A percentile compares a stretch with the other conserved stretches of the same genome.
phyloP scores from a whole-genome alignment of 2,888 invertebrate species.

The Hydropsyche betteni region DNA sequence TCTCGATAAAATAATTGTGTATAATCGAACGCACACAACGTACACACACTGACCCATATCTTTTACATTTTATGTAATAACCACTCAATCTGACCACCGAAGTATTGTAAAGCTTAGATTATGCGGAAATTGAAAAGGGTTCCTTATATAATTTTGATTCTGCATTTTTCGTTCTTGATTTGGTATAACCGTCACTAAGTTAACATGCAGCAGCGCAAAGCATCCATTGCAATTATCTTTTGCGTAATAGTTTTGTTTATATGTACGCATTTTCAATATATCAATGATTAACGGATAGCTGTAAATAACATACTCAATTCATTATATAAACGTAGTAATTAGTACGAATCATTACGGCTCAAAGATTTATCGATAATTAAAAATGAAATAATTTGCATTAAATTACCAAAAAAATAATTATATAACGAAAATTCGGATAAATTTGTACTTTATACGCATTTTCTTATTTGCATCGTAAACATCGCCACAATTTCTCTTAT shows the following conservation, averaged over 20 bases:
- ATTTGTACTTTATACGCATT: background rate
- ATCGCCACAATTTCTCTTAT: slow-evolving; percentile 22
- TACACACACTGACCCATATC: no score
- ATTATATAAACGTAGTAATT: background rate
- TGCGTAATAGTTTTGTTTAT: background rate
- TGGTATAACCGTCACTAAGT: no score
- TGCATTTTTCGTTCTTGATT: background rate
- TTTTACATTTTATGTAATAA: no score
- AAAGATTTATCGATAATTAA: background rate
- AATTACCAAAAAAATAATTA: background rate
- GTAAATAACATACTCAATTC: background rate
- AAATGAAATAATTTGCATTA: background rate
- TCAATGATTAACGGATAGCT: background rate
- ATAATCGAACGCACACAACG: no score
- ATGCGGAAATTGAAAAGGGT: background rate
- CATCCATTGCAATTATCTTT: background rate
- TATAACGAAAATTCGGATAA: background rate
- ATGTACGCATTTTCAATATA: background rate
- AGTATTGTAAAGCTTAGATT: slow-evolving; percentile 5
- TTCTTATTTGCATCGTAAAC: slow-evolving; percentile 2
- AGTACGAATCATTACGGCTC: slow-evolving; percentile 13
- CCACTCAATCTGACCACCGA: no score
- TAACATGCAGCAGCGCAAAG: no score
- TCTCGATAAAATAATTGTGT: no score
- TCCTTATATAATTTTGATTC: slow-evolving; percentile 8